Base-by-base conservation (phyloP, 1,140 invertebrate species). In the Drosophila kanapiae region DNA sequence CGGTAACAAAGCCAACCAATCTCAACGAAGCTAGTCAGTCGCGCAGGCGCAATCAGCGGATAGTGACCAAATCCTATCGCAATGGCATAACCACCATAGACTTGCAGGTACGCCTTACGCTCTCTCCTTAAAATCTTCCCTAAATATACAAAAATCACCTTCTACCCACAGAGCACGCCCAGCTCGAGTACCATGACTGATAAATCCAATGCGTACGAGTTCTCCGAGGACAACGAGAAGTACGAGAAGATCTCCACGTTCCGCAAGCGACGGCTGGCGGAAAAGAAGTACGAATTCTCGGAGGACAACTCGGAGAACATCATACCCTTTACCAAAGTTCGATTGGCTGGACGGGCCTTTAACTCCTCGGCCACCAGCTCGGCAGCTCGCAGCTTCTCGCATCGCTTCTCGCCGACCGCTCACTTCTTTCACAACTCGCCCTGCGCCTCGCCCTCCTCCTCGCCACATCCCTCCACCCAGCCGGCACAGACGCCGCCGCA, bases 211-310 rank as follows among this genome's bases (percentile, higher is more conserved):
- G 96, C 96, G 1, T 97, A 97, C 81, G 97, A 97, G 90, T 97
- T 97, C 80, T 97, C 96, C 0, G 97, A 97, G 79, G 96, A 97
- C 67, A 94, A 95, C 23, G 96, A 97, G 75, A 96, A 96, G 58
- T 96, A 95, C 83, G 96, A 97, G 88, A 97, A 97, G 87, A 94
- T 97, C 5, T 97, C 96, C 75, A 96, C 95, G 48, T 97, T 97
- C 91, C 94, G 97, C 6, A 97, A 97, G 87, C 94, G 97, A 53
- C 94, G 97, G 4, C 92, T 98, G 35, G 97, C 97, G 0, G 97
- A 98, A 83, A 98, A 98, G 92, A 98, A 98, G 87, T 98, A 98
- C 87, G 97, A 98, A 90, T 97, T 98, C 80, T 96, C 96, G 5
- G 97, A 97, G 63, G 97, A 97, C 79, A 97, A 97, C 88, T 96